These are phyloP conservation scores for Forficula auricularia DNA, from an alignment of 1,140 invertebrate species.

Conservation along the genomic window DNA sequence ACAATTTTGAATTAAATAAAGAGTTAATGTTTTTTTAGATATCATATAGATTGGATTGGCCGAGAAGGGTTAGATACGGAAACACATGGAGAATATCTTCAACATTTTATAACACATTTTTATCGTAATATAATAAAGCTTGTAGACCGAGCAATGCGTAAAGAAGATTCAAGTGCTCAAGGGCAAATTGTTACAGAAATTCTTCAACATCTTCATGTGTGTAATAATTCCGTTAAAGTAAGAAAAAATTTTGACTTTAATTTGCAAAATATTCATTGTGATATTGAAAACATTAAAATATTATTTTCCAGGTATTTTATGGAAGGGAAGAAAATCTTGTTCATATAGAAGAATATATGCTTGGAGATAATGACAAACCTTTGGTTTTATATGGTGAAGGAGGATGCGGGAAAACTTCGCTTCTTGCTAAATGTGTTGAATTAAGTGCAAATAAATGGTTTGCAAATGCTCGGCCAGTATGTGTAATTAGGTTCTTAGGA, in stretches of 20 bases:
- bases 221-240: constrained; percentile 83
- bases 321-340: constrained; percentile 75
- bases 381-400: constrained; percentile 89
- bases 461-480: constrained; percentile 53
- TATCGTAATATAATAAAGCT: constrained; percentile 86
- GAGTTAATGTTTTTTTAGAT: constrained; percentile 35
- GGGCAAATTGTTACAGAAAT: constrained; percentile 91
- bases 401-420: constrained; percentile 93
- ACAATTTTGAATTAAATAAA: neutral
- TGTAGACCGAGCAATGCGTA: constrained; percentile 83
- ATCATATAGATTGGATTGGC: constrained; percentile 93
- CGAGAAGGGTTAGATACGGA: constrained; percentile 82
- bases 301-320: constrained; percentile 62
- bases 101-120: constrained; percentile 89
- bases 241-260: neutral
- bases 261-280: neutral
- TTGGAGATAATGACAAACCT: constrained; percentile 67
- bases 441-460: constrained; percentile 56
- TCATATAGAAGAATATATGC: constrained; percentile 70
- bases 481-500: constrained; percentile 82
- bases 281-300: too few relatives aligned
- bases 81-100: constrained; percentile 84
- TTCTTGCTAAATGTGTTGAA: constrained; percentile 82
- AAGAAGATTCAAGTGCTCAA: constrained; percentile 83
- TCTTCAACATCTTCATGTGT: constrained; percentile 88